Percentiles rank a stretch among this genome's conserved stretches.
Evolutionary conservation across 2,113 vertebrate genomes (phyloP).

Genomic region (Lucifuga dentata): DNA sequence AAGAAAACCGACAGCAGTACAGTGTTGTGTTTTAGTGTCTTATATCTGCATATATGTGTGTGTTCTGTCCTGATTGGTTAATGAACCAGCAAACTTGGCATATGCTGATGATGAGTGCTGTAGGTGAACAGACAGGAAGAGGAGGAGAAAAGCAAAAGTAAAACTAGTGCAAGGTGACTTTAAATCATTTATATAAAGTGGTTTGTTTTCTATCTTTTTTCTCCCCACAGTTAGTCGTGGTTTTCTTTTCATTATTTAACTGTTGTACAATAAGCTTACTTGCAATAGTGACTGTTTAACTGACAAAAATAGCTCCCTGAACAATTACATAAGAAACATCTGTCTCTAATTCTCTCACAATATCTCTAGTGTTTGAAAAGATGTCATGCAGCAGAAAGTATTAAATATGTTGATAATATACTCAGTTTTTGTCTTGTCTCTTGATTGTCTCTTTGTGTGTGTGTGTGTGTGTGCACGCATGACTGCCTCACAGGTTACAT

Average conservation of each 20-base stretch:
- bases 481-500: conserved; percentile 88
- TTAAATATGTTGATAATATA: not conserved
- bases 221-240: too few species aligned
- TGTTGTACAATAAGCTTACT: conserved; percentile 6
- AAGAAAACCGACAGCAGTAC: not conserved
- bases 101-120: conserved; percentile 55
- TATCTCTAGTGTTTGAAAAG: not conserved
- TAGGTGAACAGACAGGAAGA: conserved; percentile 40
- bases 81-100: conserved; percentile 64
- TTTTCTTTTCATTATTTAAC: conserved; percentile 21
- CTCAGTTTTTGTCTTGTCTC: not conserved
- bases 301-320: conserved; percentile 12
- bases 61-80: conserved; percentile 33
- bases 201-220: conserved; percentile 4
- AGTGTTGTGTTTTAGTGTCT: conserved; percentile 26
- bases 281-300: conserved; percentile 1
- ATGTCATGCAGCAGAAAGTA: not conserved
- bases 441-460: too few species aligned
- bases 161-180: conserved; percentile 7
- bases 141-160: conserved; percentile 12
- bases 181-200: conserved; percentile 19
- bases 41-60: conserved; percentile 11
- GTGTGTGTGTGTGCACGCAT: conserved; percentile 50
- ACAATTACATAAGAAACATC: conserved; percentile 32
- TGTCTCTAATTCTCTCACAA: not conserved